A percentile compares a stretch with the other conserved stretches of the same genome.
phyloP scores from a whole-genome alignment of 2,113 vertebrate genomes.

The Porphyrio hochstetteri region DNA sequence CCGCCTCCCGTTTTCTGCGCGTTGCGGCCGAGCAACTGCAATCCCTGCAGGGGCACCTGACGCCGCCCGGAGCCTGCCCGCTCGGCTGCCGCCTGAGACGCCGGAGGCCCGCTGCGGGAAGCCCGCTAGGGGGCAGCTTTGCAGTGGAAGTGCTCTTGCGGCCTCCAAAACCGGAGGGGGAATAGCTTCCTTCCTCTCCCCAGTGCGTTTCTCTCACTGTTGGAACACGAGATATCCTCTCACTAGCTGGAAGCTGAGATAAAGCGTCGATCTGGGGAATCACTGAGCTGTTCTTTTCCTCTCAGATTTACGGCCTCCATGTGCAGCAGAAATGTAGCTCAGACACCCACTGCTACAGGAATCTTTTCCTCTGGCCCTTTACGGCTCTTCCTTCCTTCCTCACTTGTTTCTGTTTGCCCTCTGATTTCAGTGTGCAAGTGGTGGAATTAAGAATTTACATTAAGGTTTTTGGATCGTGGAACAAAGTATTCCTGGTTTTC shows the following conservation, averaged over 20 bases:
- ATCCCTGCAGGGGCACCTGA: too few relatives aligned
- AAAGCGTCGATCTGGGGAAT: not conserved
- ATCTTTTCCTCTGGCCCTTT: not conserved
- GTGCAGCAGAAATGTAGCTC: not conserved
- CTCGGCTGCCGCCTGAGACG: too few relatives aligned
- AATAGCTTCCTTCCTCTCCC: not conserved
- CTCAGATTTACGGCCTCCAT: not conserved
- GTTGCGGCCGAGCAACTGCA: not conserved
- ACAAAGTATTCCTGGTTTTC: not conserved
- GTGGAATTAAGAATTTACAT: not conserved
- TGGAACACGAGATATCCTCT: not conserved
- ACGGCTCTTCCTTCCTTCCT: not conserved
- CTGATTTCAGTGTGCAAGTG: not conserved
- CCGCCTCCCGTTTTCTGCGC: not conserved
- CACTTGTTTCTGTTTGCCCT: not conserved
- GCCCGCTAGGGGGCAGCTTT: not conserved
- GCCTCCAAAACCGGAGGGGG: fast-evolving
- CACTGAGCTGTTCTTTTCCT: not conserved
- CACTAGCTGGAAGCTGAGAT: not conserved
- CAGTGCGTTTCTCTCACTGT: not conserved
- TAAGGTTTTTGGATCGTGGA: not conserved
- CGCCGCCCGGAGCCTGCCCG: too few relatives aligned
- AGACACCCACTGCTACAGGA: not conserved
- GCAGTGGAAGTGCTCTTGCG: not conserved
- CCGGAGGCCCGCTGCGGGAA: too few relatives aligned